These are phyloP conservation scores for Drosophila falleni DNA, from an alignment of 2,888 invertebrate genomes.

Conservation along the genomic window DNA sequence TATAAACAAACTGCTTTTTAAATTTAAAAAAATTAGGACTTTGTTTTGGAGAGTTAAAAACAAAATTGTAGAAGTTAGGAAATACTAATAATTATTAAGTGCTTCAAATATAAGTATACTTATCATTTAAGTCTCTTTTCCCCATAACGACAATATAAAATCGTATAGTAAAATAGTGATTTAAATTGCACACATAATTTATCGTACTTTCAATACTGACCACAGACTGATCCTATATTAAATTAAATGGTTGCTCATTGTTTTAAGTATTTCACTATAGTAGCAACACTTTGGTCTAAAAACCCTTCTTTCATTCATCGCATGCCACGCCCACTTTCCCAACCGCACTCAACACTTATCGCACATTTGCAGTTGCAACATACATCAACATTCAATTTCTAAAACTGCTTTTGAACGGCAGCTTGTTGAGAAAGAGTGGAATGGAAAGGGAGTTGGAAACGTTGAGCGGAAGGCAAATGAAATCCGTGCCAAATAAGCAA, in stretches of 20 bases:
- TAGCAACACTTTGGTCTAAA: constrained; percentile 8
- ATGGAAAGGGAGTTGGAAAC: background rate
- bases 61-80: no score
- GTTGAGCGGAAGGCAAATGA: constrained; percentile 41
- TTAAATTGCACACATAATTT: no score
- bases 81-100: background rate
- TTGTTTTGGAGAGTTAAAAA: background rate
- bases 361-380: constrained; percentile 56
- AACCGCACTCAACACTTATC: constrained; percentile 53
- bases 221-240: no score
- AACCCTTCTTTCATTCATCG: constrained; percentile 22
- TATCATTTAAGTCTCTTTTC: no score
- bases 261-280: background rate
- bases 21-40: background rate
- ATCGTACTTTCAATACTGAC: no score
- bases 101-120: no score
- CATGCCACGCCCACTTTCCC: background rate
- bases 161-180: no score
- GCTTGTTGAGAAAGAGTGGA: background rate
- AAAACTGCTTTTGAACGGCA: constrained; percentile 35
- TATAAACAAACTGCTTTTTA: background rate
- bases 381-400: constrained; percentile 58
- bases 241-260: no score
- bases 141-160: no score
- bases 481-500: constrained; percentile 68